Conservation (phyloP, 2,888 invertebrate species). For the Drosophila parthenogenetica region DNA sequence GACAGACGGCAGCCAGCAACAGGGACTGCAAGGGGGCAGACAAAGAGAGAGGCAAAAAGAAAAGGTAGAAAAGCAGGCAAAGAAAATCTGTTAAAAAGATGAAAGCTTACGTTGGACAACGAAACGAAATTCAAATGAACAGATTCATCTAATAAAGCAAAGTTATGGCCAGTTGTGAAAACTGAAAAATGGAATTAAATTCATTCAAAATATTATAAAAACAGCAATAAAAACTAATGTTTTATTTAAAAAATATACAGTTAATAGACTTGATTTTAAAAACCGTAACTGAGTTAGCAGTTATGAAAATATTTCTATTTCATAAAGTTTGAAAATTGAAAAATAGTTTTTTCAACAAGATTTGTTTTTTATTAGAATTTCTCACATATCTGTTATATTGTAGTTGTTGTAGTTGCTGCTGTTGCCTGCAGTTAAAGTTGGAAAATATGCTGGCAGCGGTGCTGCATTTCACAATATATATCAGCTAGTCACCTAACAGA, state of each 20-base stretch:
- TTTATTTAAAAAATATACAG: too few species aligned
- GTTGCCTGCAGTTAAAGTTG: slow-evolving; percentile 5
- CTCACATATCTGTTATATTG: not conserved
- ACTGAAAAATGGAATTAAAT: not conserved
- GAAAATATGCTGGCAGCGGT: slow-evolving; percentile 21
- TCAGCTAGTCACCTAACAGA: slow-evolving; percentile 21
- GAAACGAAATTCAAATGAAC: slow-evolving; percentile 1
- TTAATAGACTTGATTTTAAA: not conserved
- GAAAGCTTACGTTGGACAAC: slow-evolving; percentile 4
- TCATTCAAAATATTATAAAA: too few species aligned
- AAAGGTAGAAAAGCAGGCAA: not conserved
- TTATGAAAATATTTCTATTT: not conserved
- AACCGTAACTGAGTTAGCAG: not conserved
- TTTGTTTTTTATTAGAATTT: not conserved
- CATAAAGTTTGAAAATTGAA: not conserved
- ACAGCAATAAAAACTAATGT: too few species aligned
- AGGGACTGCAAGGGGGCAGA: not conserved
- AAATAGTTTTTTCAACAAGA: not conserved
- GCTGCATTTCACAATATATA: slow-evolving; percentile 19
- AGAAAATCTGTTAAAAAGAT: slow-evolving; percentile 3
- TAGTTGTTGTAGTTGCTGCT: not conserved
- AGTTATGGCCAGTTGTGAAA: not conserved
- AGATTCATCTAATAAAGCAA: not conserved
- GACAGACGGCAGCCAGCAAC: slow-evolving; percentile 2
- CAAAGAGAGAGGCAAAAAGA: not conserved